Conservation (phyloP, 2,888 invertebrate species). For the Caradrina clavipalpis region DNA sequence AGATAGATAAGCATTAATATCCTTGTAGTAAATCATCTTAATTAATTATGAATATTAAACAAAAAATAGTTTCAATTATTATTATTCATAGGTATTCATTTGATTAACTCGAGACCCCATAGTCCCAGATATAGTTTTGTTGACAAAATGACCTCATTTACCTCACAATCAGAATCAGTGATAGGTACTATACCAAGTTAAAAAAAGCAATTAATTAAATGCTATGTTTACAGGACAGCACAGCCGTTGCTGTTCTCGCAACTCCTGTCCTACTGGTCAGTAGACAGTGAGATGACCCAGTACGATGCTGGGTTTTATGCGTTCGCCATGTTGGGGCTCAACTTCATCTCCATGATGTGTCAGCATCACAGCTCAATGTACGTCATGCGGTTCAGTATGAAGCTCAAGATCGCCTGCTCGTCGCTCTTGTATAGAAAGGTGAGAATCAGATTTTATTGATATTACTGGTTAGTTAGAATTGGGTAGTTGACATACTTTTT, state of each 20-base stretch:
- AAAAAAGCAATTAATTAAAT: not conserved
- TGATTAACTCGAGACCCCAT: too few relatives aligned
- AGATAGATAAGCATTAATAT: slow-evolving; percentile 5
- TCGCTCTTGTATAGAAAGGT: slow-evolving; percentile 95
- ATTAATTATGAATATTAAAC: not conserved
- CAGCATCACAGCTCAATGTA: slow-evolving; percentile 94
- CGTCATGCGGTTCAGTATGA: slow-evolving; percentile 92
- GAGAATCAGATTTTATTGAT: slow-evolving; percentile 35
- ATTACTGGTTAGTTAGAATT: too few relatives aligned
- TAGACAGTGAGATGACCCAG: slow-evolving; percentile 74
- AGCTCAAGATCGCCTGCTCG: slow-evolving; percentile 93
- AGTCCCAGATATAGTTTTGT: too few relatives aligned
- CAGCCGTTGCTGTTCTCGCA: slow-evolving; percentile 90
- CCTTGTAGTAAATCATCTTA: not conserved
- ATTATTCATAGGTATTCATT: not conserved
- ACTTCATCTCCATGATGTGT: slow-evolving; percentile 89
- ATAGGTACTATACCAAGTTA: too few relatives aligned
- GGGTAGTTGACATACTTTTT: too few relatives aligned
- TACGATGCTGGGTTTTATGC: slow-evolving; percentile 91
- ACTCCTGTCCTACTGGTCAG: slow-evolving; percentile 89
- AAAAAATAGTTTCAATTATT: not conserved
- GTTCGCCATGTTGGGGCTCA: slow-evolving; percentile 86
- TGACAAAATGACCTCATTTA: not conserved
- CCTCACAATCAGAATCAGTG: too few relatives aligned
- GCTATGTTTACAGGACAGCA: slow-evolving; percentile 78